Conservation (phyloP, 1,140 invertebrate genomes). For the Drosophila sucinea region DNA sequence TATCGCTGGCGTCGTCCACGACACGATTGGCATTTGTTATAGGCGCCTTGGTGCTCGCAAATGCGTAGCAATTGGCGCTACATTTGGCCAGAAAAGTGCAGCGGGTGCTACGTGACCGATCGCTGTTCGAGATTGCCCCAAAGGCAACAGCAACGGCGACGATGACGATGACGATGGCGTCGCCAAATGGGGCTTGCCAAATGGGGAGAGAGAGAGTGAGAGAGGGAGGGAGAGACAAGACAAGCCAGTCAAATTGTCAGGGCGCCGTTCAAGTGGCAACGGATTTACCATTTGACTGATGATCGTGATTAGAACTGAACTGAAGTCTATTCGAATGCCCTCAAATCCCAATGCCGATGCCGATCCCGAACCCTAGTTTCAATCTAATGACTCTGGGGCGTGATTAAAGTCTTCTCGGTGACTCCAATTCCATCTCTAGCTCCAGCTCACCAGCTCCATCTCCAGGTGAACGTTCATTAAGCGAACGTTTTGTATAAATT, state of each 20-base stretch:
- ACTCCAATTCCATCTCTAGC: not conserved
- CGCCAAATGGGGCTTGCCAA: slow-evolving; percentile 7
- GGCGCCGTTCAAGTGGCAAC: slow-evolving; percentile 53
- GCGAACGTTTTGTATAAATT: slow-evolving; percentile 83
- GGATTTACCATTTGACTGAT: slow-evolving; percentile 80
- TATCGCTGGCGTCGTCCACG: slow-evolving; percentile 78
- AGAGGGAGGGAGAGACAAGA: slow-evolving; percentile 6
- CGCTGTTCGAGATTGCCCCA: slow-evolving; percentile 60
- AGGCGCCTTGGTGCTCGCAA: slow-evolving; percentile 76
- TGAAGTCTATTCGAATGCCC: too few species aligned
- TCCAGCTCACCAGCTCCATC: not conserved
- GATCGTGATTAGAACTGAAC: slow-evolving; percentile 69
- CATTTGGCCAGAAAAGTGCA: slow-evolving; percentile 75
- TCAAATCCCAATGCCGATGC: not conserved
- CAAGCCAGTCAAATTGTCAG: slow-evolving; percentile 70
- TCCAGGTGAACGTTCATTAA: slow-evolving; percentile 76
- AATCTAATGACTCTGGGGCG: slow-evolving; percentile 13
- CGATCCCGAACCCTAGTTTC: slow-evolving; percentile 10
- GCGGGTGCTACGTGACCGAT: slow-evolving; percentile 72
- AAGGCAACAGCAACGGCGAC: slow-evolving; percentile 5
- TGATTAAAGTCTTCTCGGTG: not conserved
- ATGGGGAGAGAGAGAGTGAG: not conserved
- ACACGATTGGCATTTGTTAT: slow-evolving; percentile 82
- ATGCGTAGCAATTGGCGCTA: slow-evolving; percentile 81
- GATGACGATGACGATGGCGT: not conserved